A percentile compares a stretch with the other conserved stretches of the same genome.
Evolutionary conservation across 2,113 vertebrate genomes (phyloP).

Genomic region (Excalfactoria chinensis): DNA sequence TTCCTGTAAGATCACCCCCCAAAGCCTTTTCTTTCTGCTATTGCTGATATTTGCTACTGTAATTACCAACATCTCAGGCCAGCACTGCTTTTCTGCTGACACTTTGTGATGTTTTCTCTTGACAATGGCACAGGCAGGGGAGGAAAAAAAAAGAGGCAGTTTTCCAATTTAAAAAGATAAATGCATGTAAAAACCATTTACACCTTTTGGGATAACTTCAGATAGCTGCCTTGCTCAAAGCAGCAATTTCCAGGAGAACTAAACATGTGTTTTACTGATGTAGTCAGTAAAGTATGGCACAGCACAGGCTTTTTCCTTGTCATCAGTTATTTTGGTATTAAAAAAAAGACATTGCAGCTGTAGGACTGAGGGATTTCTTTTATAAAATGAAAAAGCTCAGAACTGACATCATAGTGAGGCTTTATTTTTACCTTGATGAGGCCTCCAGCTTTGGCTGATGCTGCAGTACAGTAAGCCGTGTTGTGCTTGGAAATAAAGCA

Average conservation of each 20-base stretch:
- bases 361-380: neutral
- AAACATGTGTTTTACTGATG: neutral
- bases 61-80: neutral
- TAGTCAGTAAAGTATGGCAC: fast-evolving
- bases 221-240: neutral
- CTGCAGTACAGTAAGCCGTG: neutral
- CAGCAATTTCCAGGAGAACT: neutral
- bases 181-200: fast-evolving
- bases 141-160: neutral
- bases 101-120: neutral
- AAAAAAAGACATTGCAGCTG: neutral
- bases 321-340: neutral
- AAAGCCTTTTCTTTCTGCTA: neutral
- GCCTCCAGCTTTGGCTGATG: slow-evolving; percentile 21
- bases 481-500: slow-evolving; percentile 44
- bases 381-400: neutral
- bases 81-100: neutral
- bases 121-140: neutral
- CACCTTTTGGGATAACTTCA: neutral
- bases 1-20: neutral
- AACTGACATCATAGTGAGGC: neutral
- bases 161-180: neutral
- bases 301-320: neutral
- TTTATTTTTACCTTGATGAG: slow-evolving; percentile 34
- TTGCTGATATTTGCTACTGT: neutral